Evolutionary conservation across 2,888 invertebrate species (phyloP).

Genomic region (Spodoptera littoralis): DNA sequence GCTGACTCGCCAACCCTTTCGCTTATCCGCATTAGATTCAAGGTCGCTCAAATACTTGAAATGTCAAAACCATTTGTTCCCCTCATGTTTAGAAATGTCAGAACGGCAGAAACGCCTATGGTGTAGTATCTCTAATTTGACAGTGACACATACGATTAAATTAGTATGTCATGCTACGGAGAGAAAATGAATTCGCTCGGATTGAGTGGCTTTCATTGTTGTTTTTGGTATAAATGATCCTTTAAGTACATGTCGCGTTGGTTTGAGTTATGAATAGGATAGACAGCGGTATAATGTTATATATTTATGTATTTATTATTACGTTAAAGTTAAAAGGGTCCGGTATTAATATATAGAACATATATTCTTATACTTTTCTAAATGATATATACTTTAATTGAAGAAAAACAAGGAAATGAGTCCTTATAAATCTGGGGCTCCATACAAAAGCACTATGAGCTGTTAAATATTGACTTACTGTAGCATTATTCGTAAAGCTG

Average conservation of each 20-base stretch:
- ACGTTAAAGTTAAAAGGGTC: background rate
- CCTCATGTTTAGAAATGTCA: conserved; percentile 87
- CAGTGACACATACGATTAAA: conserved; percentile 86
- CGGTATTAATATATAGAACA: no score
- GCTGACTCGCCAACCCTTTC: conserved; percentile 78
- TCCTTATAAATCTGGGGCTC: background rate
- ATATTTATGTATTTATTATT: background rate
- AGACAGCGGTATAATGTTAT: conserved; percentile 4
- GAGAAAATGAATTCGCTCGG: conserved; percentile 76
- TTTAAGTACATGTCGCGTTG: conserved; percentile 50
- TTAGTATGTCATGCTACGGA: conserved; percentile 79
- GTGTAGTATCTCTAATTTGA: conserved; percentile 86
- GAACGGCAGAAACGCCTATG: conserved; percentile 83
- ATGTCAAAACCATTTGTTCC: conserved; percentile 86
- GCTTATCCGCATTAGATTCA: conserved; percentile 74
- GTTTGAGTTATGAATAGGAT: conserved; percentile 39
- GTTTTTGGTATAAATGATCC: conserved; percentile 58
- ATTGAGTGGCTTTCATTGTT: conserved; percentile 72
- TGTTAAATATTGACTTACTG: conserved; percentile 40
- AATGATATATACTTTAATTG: no score
- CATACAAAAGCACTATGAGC: conserved; percentile 13
- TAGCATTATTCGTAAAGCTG: conserved; percentile 52
- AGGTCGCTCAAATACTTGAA: conserved; percentile 83
- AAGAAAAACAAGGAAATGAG: no score
- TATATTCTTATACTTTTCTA: no score